Percentiles rank a stretch among this genome's conserved stretches.
Evolutionary conservation across 2,888 invertebrate species (phyloP).

Genomic region (Trachelus troglodyta): DNA sequence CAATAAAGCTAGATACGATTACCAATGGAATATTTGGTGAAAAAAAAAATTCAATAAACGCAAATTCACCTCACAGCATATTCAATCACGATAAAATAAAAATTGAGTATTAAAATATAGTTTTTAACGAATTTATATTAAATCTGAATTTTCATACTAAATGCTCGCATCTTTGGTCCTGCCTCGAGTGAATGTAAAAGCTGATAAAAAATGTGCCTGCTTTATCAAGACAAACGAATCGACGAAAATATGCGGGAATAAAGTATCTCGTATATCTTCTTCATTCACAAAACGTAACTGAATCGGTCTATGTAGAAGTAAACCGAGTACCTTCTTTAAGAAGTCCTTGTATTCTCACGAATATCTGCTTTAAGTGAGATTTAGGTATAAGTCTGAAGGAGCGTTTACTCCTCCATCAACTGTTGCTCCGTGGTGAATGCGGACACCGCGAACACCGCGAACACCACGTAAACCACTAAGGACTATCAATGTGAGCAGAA

Average conservation of each 20-base stretch:
- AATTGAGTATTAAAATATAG: background rate
- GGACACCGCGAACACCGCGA: background rate
- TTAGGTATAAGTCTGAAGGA: background rate
- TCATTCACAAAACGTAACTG: background rate
- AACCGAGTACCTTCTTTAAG: background rate
- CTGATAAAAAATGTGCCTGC: background rate
- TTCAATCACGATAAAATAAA: background rate
- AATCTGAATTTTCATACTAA: background rate
- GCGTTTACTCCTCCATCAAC: background rate
- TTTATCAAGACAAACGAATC: background rate
- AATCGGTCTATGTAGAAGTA: background rate
- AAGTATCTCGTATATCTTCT: background rate
- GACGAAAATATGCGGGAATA: background rate
- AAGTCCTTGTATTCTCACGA: background rate
- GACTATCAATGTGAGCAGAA: background rate
- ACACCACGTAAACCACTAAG: background rate
- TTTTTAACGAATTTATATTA: background rate
- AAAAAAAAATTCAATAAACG: background rate
- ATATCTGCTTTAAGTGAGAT: background rate
- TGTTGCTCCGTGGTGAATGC: background rate
- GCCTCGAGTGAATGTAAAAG: background rate
- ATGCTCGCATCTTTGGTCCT: background rate
- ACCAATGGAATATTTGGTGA: background rate
- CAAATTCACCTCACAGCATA: background rate
- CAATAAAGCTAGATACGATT: background rate